Conservation (phyloP, 2,113 vertebrate genomes). For the Oryctolagus cuniculus region DNA sequence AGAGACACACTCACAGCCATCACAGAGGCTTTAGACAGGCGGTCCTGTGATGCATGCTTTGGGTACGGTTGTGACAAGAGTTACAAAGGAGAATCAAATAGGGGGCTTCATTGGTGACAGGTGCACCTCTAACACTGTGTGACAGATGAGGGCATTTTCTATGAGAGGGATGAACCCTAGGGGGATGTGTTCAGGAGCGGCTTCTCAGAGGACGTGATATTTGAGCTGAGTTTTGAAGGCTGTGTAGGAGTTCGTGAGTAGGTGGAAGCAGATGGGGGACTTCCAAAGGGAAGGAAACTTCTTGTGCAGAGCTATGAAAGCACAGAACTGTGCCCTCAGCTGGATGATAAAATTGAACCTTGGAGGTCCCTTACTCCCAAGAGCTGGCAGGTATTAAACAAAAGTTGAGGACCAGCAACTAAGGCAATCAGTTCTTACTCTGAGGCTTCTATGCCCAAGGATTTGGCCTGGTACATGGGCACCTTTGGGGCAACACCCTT, state of each 20-base stretch:
- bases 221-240: background rate
- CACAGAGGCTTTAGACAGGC: background rate
- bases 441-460: background rate
- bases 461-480: background rate
- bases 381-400: background rate
- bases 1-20: background rate
- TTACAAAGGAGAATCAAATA: background rate
- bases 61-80: background rate
- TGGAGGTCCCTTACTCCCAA: background rate
- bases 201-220: background rate
- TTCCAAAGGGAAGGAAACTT: background rate
- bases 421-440: background rate
- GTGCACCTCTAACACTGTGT: background rate
- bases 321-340: background rate
- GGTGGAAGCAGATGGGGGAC: background rate
- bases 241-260: background rate
- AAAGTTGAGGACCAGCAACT: background rate
- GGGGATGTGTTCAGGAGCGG: background rate
- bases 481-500: no score
- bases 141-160: background rate
- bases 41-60: background rate
- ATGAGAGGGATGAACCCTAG: background rate
- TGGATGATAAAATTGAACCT: background rate
- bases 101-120: background rate
- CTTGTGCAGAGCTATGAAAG: accelerated